Percentiles rank a stretch among this genome's conserved stretches.
phyloP scores from a whole-genome alignment of 2,797 vertebrate species.

The Megalops cyprinoides region DNA sequence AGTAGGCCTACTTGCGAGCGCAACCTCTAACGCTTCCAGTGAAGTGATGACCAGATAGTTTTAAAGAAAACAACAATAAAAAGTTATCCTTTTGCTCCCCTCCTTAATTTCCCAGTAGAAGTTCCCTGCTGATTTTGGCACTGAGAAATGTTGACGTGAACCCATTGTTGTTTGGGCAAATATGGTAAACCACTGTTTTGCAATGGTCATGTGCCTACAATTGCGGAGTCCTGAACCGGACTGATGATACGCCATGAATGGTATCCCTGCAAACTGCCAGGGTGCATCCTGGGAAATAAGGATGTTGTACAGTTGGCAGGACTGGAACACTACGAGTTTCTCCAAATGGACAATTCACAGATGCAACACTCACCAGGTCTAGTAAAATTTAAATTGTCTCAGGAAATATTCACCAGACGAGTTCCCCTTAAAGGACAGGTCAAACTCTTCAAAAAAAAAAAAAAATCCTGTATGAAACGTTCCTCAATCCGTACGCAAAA shows the following conservation, averaged over 20 bases:
- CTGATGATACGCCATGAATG: background rate
- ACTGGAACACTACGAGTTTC: background rate
- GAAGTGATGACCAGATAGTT: too few species aligned
- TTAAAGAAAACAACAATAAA: background rate
- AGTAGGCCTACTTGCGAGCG: too few species aligned
- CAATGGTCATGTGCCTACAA: background rate
- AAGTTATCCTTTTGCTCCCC: background rate
- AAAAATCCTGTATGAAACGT: background rate
- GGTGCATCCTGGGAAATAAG: too few species aligned
- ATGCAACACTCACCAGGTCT: background rate
- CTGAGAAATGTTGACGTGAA: background rate
- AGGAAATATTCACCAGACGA: background rate
- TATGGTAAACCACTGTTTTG: background rate
- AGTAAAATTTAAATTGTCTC: background rate
- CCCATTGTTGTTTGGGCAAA: background rate
- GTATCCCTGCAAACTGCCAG: background rate
- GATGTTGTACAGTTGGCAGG: too few species aligned
- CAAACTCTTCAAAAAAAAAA: background rate
- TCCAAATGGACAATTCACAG: background rate
- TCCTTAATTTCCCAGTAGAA: background rate
- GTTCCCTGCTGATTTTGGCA: background rate
- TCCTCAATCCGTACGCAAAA: background rate
- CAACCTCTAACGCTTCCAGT: too few species aligned
- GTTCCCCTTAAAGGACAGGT: background rate
- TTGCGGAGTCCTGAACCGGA: background rate